Conservation (phyloP, 30 jellyfish, hydroid and myxozoan genomes). For the Chironex yamaguchii region DNA sequence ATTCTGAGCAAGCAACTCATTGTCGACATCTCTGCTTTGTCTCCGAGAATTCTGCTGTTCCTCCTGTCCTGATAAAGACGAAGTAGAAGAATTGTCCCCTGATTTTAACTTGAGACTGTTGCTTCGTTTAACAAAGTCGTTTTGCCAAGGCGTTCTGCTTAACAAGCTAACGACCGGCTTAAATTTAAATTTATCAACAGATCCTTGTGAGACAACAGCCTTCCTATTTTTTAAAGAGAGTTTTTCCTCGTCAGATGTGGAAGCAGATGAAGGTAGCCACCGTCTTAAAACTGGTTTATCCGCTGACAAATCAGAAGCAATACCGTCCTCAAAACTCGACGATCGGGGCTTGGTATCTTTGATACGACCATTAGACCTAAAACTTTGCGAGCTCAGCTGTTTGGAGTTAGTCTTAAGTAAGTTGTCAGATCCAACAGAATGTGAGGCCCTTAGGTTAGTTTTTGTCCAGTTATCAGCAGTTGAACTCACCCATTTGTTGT, state of each 20-base stretch:
- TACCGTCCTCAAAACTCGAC: not conserved
- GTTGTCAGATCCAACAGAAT: not conserved
- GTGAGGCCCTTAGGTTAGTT: not conserved
- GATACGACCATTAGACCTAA: not conserved
- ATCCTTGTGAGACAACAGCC: not conserved
- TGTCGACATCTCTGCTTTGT: not conserved
- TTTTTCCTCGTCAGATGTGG: not conserved
- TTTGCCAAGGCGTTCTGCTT: not conserved
- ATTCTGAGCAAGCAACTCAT: too few species aligned
- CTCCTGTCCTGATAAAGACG: too few species aligned
- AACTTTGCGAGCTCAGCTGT: not conserved
- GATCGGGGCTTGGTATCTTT: not conserved
- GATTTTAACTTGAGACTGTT: not conserved
- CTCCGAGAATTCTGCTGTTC: too few species aligned
- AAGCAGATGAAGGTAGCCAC: not conserved
- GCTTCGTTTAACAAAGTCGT: not conserved
- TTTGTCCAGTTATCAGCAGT: not conserved
- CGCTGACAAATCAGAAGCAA: not conserved
- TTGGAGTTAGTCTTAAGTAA: not conserved
- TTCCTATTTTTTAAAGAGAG: not conserved
- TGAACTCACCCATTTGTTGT: not conserved
- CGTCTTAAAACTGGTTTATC: not conserved
- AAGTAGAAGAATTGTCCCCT: too few species aligned
- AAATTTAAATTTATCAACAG: not conserved
- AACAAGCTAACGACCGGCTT: not conserved